A percentile compares a stretch with the other conserved stretches of the same genome.
Evolutionary conservation across 2,113 vertebrate genomes (phyloP).

Genomic region (Delphinapterus leucas): DNA sequence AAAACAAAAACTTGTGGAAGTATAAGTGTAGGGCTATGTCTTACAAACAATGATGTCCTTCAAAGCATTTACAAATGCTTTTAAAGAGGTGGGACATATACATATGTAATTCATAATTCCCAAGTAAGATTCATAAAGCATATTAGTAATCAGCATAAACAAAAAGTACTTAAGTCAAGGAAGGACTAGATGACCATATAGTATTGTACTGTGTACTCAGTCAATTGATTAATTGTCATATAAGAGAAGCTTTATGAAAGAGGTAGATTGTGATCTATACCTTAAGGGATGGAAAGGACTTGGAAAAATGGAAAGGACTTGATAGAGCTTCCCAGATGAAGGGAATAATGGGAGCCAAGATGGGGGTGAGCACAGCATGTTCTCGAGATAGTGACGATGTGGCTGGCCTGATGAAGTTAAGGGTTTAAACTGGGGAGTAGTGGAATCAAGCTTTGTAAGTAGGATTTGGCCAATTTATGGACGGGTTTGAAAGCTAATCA

Average conservation of each 20-base stretch:
- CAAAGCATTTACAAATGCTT: background rate
- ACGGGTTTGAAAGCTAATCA: background rate
- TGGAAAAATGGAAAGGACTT: background rate
- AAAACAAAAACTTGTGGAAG: background rate
- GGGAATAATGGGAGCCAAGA: background rate
- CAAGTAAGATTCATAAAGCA: background rate
- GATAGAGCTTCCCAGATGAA: background rate
- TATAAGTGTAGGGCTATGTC: background rate
- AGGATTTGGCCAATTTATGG: background rate
- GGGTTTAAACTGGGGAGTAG: background rate
- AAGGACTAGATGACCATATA: background rate
- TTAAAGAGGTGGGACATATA: background rate
- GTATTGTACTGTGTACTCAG: background rate
- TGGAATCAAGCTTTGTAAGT: background rate
- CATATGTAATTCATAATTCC: background rate
- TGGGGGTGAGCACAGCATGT: background rate
- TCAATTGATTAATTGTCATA: background rate
- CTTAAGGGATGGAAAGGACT: background rate
- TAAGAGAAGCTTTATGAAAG: background rate
- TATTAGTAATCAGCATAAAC: background rate
- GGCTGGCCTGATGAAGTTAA: background rate
- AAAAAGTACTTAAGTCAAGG: background rate
- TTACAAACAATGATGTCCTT: conserved; percentile 1
- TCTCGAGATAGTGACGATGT: background rate
- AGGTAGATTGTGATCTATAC: background rate